Evolutionary conservation across 2,113 vertebrate species (phyloP), one percentile per base, ranked within the genome.

Genomic region (Hypomesus transpacificus): DNA sequence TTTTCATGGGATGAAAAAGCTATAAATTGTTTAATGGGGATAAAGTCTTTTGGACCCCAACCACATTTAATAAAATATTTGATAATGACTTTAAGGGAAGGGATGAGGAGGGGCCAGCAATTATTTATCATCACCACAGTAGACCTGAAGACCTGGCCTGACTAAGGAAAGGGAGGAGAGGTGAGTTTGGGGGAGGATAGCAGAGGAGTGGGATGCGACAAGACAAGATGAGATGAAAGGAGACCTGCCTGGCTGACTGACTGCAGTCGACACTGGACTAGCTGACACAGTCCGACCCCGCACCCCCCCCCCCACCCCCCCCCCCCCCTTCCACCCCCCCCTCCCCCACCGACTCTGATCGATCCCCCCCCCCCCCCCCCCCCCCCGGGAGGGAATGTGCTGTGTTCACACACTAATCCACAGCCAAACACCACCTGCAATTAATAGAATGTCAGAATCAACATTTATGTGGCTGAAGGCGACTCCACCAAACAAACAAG

Each of bases 51-150:
- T 39, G 59, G 60, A 20, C 34, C 14, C 21, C 39, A 58, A 26
- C 50, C 24, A 21, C 46, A 46, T 50, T 62, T 22, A 71, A 61
- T 71, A 62, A 17, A 61, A 71, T 28, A 69, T 69, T 69, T 59
- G 26, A 69, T 69, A 46, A 69, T 59, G 68, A 58, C 58, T 69
- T 56, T 54, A 31, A 70, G 34, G 22, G 57, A 16, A 60, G 28
- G n/a, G 16, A 28, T 20, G 18, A 50, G 17, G 57, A 3, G n/a
- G 13, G 69, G 58, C 58, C 59, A 61, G 50, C 24, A 62, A 71
- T 71, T 71, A 54, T 71, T 71, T 18, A 64, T 64, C 16, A 3
- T 11, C 18, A 61, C 6, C 18, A 9, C 26, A 14, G 59, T 26
- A 24, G 59, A 26, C 6, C 11, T 28, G 21, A 61, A 58, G 22